Evolutionary conservation across 1,140 invertebrate genomes (phyloP).

Genomic region (Periplaneta americana): DNA sequence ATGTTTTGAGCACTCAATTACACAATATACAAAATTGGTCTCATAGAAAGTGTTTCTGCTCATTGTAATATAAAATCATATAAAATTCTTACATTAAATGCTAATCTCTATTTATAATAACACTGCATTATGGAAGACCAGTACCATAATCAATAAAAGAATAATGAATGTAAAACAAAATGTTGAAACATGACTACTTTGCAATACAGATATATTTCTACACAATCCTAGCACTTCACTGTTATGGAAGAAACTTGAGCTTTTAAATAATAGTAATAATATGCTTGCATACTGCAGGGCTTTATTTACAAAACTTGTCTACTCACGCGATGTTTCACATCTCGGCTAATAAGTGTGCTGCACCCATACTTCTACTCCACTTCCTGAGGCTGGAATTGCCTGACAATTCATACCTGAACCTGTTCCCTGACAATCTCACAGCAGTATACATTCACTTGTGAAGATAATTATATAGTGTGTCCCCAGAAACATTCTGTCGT

Average conservation of each 20-base stretch:
- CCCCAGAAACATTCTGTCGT: no score
- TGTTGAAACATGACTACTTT: not conserved
- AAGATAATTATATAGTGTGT: no score
- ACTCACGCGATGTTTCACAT: no score
- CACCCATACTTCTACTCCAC: not conserved
- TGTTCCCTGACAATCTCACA: not conserved
- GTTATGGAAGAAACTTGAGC: not conserved
- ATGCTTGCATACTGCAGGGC: not conserved
- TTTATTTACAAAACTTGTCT: no score
- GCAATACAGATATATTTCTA: not conserved
- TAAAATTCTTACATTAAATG: not conserved
- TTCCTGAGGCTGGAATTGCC: not conserved
- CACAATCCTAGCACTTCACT: not conserved
- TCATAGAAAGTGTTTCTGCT: not conserved
- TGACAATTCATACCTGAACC: not conserved
- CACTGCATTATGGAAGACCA: not conserved
- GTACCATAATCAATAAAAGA: not conserved
- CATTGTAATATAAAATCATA: not conserved
- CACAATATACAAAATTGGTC: not conserved
- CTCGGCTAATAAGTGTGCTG: no score
- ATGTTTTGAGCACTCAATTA: not conserved
- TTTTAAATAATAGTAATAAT: not conserved
- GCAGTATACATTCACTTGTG: no score
- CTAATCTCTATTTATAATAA: not conserved
- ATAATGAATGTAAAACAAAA: not conserved